phyloP scores from a whole-genome alignment of 2,797 vertebrate species.

The Rhinoraja longicauda region DNA sequence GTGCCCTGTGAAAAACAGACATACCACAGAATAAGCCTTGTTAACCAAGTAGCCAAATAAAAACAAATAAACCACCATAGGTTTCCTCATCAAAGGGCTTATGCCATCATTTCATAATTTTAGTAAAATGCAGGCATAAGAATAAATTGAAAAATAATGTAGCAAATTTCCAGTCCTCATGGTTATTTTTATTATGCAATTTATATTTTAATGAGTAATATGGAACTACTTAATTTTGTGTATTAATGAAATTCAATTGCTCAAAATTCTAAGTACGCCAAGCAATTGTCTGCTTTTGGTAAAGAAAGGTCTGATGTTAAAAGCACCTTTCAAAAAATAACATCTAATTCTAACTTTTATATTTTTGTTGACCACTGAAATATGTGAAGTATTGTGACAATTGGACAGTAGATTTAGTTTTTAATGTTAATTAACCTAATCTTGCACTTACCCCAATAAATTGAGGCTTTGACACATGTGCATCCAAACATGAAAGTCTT shows the following conservation, averaged over 20 bases:
- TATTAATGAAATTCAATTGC: not conserved
- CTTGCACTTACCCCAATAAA: no score
- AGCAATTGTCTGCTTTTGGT: not conserved
- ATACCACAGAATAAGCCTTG: constrained; percentile 10
- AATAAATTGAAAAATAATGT: constrained; percentile 5
- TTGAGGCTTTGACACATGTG: no score
- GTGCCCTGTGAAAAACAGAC: not conserved
- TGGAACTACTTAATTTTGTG: not conserved
- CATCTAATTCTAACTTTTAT: not conserved
- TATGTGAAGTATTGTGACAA: not conserved
- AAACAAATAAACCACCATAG: constrained; percentile 2
- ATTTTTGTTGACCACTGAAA: not conserved
- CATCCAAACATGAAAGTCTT: no score
- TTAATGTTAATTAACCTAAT: no score
- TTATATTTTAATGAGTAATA: not conserved
- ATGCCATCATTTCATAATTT: not conserved
- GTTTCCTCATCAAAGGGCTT: not conserved
- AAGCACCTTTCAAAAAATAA: not conserved
- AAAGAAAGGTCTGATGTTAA: not conserved
- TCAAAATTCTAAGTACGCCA: not conserved
- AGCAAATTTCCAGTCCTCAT: not conserved
- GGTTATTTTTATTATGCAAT: not conserved
- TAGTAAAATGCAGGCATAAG: not conserved
- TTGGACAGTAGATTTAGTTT: not conserved
- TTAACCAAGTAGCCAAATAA: constrained; percentile 16